Base-by-base conservation (phyloP, 2,113 vertebrate genomes). In the Calypte anna region DNA sequence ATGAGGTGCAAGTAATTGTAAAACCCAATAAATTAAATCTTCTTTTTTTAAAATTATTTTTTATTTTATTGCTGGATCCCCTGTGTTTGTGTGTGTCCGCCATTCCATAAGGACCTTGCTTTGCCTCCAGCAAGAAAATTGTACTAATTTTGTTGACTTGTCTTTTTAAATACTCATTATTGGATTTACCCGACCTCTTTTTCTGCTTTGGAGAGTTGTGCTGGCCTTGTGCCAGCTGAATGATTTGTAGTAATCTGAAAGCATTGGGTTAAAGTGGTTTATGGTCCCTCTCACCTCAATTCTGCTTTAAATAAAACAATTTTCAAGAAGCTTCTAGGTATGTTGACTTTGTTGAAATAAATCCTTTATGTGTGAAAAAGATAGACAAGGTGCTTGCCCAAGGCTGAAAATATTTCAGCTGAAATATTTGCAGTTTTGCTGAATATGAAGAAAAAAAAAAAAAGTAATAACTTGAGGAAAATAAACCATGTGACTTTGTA, bases 1-100 rank as follows among this genome's bases (percentile, higher is more conserved):
- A 98, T 97, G 96, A 94, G 93, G 94, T 97, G 97, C 90, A 86
- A 85, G 69, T 96, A 96, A 98, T 96, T 90, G 50, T n/a, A 74
- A 92, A 96, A 94, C 70, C 14, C 95, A 94, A 93, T 96, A 96
- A 83, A 72, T 95, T 90, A 89, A 76, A 93, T 95, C 57, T 94
- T 81, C 43, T 30, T 24, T 20, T 36, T 69, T 44, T 33, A 33
- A 17, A 15, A 9, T 11, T 22, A 15, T 54, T 46, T 18, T 78
- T 70, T 18, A 33, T 63, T 54, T 79, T 50, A 72, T 33, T 76
- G 57, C 61, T 86, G 78, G 14, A 24, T 59, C 64, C 19, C 7
- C 9, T 51, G 44, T 67, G 88, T 0, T 1, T 31, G 44, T 67
- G 88, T 0, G 1, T 31, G 43, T 40, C n/a, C 38, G 2, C 30